These are phyloP conservation scores for Lucinisca nassula DNA, from an alignment of 2,888 invertebrate species.

Conservation along the genomic window DNA sequence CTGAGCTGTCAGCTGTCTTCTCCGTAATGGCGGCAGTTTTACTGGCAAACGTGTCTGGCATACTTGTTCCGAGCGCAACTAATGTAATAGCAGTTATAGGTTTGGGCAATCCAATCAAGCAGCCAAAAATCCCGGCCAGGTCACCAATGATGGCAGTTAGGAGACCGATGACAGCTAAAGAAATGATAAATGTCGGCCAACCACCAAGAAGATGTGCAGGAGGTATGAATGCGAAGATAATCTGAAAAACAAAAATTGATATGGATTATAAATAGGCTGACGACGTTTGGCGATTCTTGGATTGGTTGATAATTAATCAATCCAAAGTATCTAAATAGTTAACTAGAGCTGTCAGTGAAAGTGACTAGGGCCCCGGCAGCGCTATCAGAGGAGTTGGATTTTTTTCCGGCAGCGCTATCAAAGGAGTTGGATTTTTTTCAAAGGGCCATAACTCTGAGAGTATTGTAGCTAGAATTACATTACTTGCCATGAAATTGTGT, in stretches of 20 bases:
- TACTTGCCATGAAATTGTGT: too few species aligned
- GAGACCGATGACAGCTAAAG: constrained; percentile 90
- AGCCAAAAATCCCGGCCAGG: constrained; percentile 90
- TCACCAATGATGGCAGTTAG: constrained; percentile 90
- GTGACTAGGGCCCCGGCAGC: too few species aligned
- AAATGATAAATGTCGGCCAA: constrained; percentile 90
- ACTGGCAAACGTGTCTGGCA: constrained; percentile 91
- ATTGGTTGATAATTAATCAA: too few species aligned
- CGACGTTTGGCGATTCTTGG: too few species aligned
- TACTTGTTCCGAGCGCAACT: constrained; percentile 90
- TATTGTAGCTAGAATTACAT: too few species aligned
- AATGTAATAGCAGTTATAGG: constrained; percentile 89
- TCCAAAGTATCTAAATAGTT: too few species aligned
- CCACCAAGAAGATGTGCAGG: constrained; percentile 89
- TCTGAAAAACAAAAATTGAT: constrained; percentile 81
- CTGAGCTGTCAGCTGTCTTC: constrained; percentile 90
- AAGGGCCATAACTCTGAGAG: too few species aligned
- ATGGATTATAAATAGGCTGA: too few species aligned
- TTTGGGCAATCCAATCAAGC: constrained; percentile 89
- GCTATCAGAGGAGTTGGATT: too few species aligned
- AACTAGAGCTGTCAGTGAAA: too few species aligned
- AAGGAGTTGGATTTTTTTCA: too few species aligned
- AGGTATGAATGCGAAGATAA: constrained; percentile 89
- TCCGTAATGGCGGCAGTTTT: constrained; percentile 90
- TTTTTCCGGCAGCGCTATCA: too few species aligned